Conservation (phyloP, 2,888 invertebrate species). For the Chrysomela aeneicollis region DNA sequence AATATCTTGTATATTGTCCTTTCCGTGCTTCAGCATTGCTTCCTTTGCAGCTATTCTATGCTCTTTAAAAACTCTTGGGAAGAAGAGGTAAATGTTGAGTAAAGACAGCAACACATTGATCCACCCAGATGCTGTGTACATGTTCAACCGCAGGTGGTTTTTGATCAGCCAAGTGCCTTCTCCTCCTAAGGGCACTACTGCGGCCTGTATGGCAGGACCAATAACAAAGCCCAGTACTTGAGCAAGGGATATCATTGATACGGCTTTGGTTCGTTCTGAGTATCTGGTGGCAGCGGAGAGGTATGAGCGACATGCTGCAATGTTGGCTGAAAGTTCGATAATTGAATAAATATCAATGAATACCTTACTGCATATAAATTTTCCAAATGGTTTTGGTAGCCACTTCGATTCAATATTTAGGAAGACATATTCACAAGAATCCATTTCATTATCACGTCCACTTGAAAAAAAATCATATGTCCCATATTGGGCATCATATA, state of each 20-base stretch:
- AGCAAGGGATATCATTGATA: conserved; percentile 83
- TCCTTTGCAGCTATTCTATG: conserved; percentile 80
- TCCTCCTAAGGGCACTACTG: conserved; percentile 79
- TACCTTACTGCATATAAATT: too few relatives aligned
- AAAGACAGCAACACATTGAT: conserved; percentile 79
- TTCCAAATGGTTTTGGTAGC: too few relatives aligned
- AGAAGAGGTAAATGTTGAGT: conserved; percentile 75
- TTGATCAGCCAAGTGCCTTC: conserved; percentile 66
- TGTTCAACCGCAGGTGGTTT: conserved; percentile 73
- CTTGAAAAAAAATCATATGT: too few relatives aligned
- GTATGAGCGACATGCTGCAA: conserved; percentile 85
- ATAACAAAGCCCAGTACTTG: conserved; percentile 88
- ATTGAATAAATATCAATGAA: too few relatives aligned
- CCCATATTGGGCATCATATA: too few relatives aligned
- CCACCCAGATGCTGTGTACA: conserved; percentile 88
- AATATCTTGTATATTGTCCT: conserved; percentile 75
- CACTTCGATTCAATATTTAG: too few relatives aligned
- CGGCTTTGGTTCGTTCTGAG: conserved; percentile 81
- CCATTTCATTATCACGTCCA: too few relatives aligned
- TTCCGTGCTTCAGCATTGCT: conserved; percentile 78
- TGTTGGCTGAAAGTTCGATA: conserved; percentile 69
- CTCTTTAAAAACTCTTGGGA: conserved; percentile 80
- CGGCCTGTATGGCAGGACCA: conserved; percentile 84
- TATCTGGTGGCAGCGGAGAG: conserved; percentile 84
- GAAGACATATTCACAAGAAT: too few relatives aligned